Evolutionary conservation across 2,113 vertebrate genomes (phyloP), one percentile per base, ranked within the genome.

Genomic region (Upupa epops): DNA sequence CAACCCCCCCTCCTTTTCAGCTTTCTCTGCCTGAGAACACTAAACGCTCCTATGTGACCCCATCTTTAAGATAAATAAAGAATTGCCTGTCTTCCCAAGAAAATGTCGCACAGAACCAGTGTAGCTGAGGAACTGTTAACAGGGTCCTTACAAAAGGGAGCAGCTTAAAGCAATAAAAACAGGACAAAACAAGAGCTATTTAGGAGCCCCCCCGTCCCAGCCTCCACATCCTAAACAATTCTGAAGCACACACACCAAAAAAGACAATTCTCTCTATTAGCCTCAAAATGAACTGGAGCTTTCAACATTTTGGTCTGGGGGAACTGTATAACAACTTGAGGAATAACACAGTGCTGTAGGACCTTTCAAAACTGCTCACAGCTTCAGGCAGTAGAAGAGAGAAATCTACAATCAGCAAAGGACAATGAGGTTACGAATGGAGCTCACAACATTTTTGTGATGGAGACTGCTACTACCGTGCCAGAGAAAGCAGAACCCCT

Each of bases 71-170:
- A 80, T 49, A 86, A 84, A 77, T 80, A 88, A 88, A 90, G 72
- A 86, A 86, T 22, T 83, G 58, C 69, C 83, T 68, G 78, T 51
- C 83, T 70, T 93, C 87, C 91, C 91, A 80, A 89, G 72, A 34
- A 89, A 92, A 55, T 8, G 28, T 40, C 1, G 2, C 37, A 68
- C n/a, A 60, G 61, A 90, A 26, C 40, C 74, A 83, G 29, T 22
- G 60, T 28, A 68, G 24, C 0, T 3, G 56, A 48, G 69, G 58
- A 92, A 70, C 65, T 54, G 21, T 60, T 52, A 90, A 69, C 72
- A 71, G 54, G 31, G 28, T 19, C 17, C 88, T 48, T 48, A 64
- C 45, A 54, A 89, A 88, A 92, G 42, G 74, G n/a, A 86, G 49
- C 26, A 86, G 64, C 48, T 91, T 56, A 59, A 71, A 93, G 64